phyloP scores from a whole-genome alignment of 2,113 vertebrate genomes.

The Callithrix jacchus region DNA sequence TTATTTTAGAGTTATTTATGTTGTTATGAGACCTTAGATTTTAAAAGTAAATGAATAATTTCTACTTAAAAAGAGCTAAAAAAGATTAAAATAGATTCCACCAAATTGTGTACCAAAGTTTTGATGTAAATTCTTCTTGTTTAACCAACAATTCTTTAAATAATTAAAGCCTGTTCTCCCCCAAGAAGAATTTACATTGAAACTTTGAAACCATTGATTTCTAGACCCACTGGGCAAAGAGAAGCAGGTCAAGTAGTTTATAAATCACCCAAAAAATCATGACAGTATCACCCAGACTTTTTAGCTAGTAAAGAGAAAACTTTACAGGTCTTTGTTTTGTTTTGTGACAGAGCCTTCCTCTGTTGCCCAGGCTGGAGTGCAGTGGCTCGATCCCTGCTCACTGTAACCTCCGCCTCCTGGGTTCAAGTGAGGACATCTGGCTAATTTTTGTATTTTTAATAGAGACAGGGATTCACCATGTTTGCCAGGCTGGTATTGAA shows the following conservation, averaged over 20 bases:
- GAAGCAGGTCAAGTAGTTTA: slow-evolving; percentile 16
- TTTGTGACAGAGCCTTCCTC: too few relatives aligned
- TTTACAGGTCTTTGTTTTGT: too few relatives aligned
- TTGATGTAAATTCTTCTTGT: neutral
- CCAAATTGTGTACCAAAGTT: neutral
- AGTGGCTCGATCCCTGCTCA: too few relatives aligned
- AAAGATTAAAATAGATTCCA: neutral
- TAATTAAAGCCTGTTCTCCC: too few relatives aligned
- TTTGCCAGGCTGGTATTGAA: too few relatives aligned
- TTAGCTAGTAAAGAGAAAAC: neutral
- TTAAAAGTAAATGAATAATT: neutral
- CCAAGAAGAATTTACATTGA: too few relatives aligned
- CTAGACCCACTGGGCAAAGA: neutral
- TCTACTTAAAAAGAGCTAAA: neutral
- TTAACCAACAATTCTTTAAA: too few relatives aligned
- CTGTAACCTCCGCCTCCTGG: too few relatives aligned
- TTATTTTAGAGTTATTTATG: neutral
- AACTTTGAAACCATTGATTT: neutral
- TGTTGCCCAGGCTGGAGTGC: too few relatives aligned
- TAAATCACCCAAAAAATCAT: neutral
- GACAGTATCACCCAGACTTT: neutral
- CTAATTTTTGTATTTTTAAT: too few relatives aligned
- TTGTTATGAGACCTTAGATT: neutral
- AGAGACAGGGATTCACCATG: too few relatives aligned
- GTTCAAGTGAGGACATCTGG: too few relatives aligned